Evolutionary conservation across 2,888 invertebrate genomes (phyloP).

Genomic region (Coelogynopora nodosa): DNA sequence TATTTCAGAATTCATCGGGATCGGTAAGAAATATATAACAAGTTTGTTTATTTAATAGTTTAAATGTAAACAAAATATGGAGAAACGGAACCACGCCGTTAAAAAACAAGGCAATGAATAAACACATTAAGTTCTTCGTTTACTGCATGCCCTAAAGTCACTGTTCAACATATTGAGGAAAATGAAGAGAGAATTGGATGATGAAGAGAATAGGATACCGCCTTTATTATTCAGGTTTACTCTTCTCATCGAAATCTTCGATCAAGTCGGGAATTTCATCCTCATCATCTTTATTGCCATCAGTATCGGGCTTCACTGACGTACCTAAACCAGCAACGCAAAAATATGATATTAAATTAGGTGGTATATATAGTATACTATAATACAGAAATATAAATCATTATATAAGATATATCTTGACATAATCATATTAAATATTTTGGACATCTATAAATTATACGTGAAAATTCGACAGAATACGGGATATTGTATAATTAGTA

Average conservation of each 20-base stretch:
- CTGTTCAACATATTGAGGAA: not conserved
- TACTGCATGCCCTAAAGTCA: not conserved
- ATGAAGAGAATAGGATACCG: not conserved
- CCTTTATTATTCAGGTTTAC: constrained; percentile 32
- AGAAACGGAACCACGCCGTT: not conserved
- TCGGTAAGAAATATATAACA: not conserved
- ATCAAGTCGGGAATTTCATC: constrained; percentile 37
- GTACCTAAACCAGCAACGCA: not conserved
- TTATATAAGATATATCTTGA: too few species aligned
- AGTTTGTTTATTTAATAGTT: constrained; percentile 6
- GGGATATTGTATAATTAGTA: too few species aligned
- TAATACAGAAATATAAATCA: too few species aligned
- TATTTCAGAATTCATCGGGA: not conserved
- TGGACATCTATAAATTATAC: too few species aligned
- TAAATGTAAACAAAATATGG: not conserved
- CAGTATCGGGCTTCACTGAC: not conserved
- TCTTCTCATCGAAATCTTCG: constrained; percentile 38
- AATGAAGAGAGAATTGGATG: not conserved
- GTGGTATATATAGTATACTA: too few species aligned
- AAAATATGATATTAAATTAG: too few species aligned
- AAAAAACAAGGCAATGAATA: not conserved
- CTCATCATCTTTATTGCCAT: constrained; percentile 37
- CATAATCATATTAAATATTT: too few species aligned
- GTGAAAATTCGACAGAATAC: too few species aligned
- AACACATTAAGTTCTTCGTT: not conserved